phyloP scores from a whole-genome alignment of 1,140 invertebrate species.

The Penaeus vannamei region DNA sequence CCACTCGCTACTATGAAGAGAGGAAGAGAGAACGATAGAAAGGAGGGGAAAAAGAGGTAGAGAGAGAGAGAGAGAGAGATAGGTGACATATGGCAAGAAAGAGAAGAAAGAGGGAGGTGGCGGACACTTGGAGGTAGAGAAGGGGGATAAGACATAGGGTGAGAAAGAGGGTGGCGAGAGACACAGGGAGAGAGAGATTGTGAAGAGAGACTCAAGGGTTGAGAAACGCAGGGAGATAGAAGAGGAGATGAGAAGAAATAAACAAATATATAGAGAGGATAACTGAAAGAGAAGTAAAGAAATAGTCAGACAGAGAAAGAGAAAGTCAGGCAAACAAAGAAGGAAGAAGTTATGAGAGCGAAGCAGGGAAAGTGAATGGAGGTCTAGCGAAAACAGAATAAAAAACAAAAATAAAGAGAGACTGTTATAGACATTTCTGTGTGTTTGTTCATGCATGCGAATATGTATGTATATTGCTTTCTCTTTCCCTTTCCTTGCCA shows the following conservation, averaged over 20 bases:
- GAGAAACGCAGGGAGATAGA: neutral
- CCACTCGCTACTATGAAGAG: too few relatives aligned
- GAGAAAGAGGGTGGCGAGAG: neutral
- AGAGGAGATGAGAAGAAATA: neutral
- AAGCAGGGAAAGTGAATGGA: neutral
- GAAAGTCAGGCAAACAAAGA: neutral
- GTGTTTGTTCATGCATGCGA: too few relatives aligned
- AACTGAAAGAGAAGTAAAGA: constrained; percentile 7
- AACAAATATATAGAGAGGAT: neutral
- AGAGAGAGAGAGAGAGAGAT: too few relatives aligned
- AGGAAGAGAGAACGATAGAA: too few relatives aligned
- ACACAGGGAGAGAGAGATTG: too few relatives aligned
- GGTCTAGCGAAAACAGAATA: neutral
- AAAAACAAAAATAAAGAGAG: too few relatives aligned
- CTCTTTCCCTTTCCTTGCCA: too few relatives aligned
- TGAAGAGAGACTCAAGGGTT: neutral
- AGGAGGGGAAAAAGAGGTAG: too few relatives aligned
- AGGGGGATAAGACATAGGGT: neutral
- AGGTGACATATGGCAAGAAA: too few relatives aligned
- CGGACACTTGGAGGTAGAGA: neutral
- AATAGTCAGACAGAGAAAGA: constrained; percentile 21
- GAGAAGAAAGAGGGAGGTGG: too few relatives aligned
- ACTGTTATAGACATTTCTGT: too few relatives aligned
- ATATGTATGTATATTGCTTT: too few relatives aligned
- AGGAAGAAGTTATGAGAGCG: neutral